These are phyloP conservation scores for Cyphomyrus discorhynchus DNA, from an alignment of 2,113 vertebrate genomes.

Conservation along the genomic window DNA sequence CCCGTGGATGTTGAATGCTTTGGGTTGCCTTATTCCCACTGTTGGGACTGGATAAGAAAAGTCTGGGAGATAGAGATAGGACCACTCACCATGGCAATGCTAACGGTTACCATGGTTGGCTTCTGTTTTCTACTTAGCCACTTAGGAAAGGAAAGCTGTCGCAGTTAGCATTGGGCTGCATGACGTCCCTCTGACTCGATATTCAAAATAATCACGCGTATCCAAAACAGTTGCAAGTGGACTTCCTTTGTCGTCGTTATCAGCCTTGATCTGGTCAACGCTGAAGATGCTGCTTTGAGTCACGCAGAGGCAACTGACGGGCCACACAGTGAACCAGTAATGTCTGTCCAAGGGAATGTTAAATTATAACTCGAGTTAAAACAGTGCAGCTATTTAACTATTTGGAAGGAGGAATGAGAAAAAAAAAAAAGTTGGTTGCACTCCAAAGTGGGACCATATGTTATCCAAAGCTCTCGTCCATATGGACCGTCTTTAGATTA, in stretches of 20 bases:
- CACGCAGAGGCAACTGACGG: not conserved
- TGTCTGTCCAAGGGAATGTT: not conserved
- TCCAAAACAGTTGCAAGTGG: no score
- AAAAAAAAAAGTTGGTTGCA: not conserved
- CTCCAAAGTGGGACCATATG: slow-evolving; percentile 6
- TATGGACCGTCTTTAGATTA: not conserved
- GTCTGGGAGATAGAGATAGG: not conserved
- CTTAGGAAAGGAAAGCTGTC: not conserved
- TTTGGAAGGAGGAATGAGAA: not conserved
- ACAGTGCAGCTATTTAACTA: slow-evolving; percentile 8
- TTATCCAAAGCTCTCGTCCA: not conserved
- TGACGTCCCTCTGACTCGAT: not conserved
- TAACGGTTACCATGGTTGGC: not conserved
- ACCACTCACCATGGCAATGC: not conserved
- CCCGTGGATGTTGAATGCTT: not conserved
- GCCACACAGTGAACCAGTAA: not conserved
- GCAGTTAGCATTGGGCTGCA: not conserved
- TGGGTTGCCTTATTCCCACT: not conserved
- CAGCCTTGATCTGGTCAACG: not conserved
- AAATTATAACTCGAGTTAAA: not conserved
- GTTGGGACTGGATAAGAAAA: not conserved
- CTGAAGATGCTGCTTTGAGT: not conserved
- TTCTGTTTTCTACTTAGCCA: not conserved
- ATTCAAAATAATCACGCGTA: not conserved
- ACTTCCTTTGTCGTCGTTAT: not conserved